These are phyloP conservation scores for Cynodonichthys magdalenae DNA, from an alignment of 2,797 vertebrate species.

Conservation along the genomic window DNA sequence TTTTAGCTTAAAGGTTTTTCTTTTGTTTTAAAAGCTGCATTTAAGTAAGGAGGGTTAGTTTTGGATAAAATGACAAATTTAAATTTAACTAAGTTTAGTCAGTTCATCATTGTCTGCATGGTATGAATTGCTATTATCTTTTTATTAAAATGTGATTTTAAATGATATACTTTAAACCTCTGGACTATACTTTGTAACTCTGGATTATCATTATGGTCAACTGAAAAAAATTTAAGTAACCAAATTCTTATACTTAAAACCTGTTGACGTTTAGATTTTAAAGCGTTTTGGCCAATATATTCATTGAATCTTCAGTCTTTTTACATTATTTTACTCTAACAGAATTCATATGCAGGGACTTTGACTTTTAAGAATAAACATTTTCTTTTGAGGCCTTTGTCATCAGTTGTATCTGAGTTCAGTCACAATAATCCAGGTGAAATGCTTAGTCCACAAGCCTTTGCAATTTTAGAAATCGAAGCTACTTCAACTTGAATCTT, in stretches of 20 bases:
- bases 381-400: background rate
- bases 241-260: too few relatives aligned
- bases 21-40: too few relatives aligned
- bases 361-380: background rate
- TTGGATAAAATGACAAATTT: too few relatives aligned
- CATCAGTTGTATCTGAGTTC: background rate
- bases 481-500: constrained; percentile 19
- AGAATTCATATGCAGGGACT: background rate
- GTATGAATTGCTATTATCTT: too few relatives aligned
- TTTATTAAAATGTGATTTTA: too few relatives aligned
- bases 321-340: background rate
- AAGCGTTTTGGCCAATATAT: background rate
- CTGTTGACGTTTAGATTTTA: background rate
- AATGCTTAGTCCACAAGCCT: constrained; percentile 19
- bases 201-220: background rate
- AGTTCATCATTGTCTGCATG: too few relatives aligned
- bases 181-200: background rate
- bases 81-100: too few relatives aligned
- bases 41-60: too few relatives aligned
- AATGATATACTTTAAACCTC: too few relatives aligned
- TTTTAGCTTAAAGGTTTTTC: too few relatives aligned
- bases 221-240: background rate
- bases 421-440: constrained; percentile 11
- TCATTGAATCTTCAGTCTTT: background rate
- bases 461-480: constrained; percentile 29